Percentiles rank a stretch among this genome's conserved stretches.
phyloP scores from a whole-genome alignment of 2,888 invertebrate species.

The Lordiphosa fenestrarum region DNA sequence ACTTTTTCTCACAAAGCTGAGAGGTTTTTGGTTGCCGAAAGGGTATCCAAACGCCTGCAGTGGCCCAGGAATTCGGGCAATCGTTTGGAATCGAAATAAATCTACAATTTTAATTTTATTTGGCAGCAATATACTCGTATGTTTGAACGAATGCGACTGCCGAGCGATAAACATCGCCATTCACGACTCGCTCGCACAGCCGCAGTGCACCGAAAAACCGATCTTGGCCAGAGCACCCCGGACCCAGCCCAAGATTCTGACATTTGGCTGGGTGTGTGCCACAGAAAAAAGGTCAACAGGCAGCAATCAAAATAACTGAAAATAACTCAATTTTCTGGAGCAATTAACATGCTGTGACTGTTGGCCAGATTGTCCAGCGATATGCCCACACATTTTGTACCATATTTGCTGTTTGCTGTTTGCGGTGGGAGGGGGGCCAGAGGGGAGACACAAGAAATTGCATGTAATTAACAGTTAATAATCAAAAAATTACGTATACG shows the following conservation, averaged over 20 bases:
- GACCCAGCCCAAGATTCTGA: slow-evolving; percentile 41
- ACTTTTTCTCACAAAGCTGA: no score
- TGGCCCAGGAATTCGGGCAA: slow-evolving; percentile 21
- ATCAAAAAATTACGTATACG: slow-evolving; percentile 68
- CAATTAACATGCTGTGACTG: slow-evolving; percentile 66
- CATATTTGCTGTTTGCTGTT: slow-evolving; percentile 44
- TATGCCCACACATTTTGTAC: slow-evolving; percentile 39
- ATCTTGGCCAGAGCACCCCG: slow-evolving; percentile 56
- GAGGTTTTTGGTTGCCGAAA: background rate
- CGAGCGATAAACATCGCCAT: slow-evolving; percentile 60
- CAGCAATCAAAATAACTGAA: slow-evolving; percentile 72
- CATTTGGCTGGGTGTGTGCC: slow-evolving; percentile 65
- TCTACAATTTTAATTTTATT: slow-evolving; percentile 68
- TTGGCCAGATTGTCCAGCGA: slow-evolving; percentile 29
- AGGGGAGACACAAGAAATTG: slow-evolving; percentile 34
- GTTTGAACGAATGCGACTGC: slow-evolving; percentile 26
- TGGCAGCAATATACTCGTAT: slow-evolving; percentile 45
- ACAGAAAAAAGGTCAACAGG: slow-evolving; percentile 63
- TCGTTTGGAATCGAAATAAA: slow-evolving; percentile 57
- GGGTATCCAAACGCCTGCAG: slow-evolving; percentile 23
- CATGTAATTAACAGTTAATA: slow-evolving; percentile 67
- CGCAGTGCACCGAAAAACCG: slow-evolving; percentile 27
- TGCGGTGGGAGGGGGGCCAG: background rate
- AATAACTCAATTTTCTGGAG: slow-evolving; percentile 71
- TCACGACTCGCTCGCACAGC: slow-evolving; percentile 48